Conservation (phyloP, 1,140 invertebrate genomes). For the Bombus consobrinus region DNA sequence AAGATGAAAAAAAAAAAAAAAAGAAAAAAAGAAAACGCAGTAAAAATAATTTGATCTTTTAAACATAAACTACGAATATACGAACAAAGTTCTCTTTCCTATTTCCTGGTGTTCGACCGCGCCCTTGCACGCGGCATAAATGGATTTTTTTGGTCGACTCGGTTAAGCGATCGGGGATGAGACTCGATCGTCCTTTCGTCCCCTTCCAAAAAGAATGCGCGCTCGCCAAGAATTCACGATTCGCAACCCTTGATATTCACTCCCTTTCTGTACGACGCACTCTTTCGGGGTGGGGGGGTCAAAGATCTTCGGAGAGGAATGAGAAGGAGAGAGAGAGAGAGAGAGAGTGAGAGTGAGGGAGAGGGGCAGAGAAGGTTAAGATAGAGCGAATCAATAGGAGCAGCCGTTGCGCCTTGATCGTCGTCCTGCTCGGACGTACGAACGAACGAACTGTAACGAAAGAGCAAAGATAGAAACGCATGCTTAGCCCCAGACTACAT, state of each 20-base stretch:
- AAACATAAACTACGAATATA: too few species aligned
- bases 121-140: background rate
- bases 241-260: constrained; percentile 40
- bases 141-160: background rate
- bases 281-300: background rate
- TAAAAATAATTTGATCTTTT: too few species aligned
- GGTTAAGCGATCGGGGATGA: background rate
- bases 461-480: background rate
- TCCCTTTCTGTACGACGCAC: background rate
- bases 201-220: background rate
- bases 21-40: fast-evolving
- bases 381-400: constrained; percentile 72
- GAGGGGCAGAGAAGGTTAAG: background rate
- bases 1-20: too few species aligned
- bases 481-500: background rate
- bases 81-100: background rate
- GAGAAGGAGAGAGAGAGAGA: background rate
- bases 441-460: constrained; percentile 39
- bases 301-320: constrained; percentile 15
- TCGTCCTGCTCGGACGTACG: constrained; percentile 56
- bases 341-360: too few species aligned
- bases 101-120: background rate
- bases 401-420: constrained; percentile 68
- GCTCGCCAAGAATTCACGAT: constrained; percentile 6
- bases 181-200: too few species aligned